Evolutionary conservation across 1,140 invertebrate species (phyloP), one percentile per base, ranked within the genome.

Genomic region (Apis florea): DNA sequence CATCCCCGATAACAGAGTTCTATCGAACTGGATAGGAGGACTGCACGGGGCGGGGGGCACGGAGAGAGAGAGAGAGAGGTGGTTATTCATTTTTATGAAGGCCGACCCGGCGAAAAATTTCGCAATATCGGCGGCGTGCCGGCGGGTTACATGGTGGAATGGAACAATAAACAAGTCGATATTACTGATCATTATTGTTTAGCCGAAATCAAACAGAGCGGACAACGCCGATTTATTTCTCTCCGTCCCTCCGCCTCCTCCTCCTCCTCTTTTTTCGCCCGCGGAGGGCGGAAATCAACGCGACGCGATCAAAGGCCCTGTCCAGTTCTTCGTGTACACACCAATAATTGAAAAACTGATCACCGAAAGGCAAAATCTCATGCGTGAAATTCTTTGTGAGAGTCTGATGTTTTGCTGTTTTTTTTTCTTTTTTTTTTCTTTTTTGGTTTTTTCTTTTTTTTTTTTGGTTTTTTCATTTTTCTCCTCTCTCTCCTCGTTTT

Each of bases 261-360:
- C 17, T 26, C 3, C 8, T 1, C 8, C 24, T 9, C 24, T 53
- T 71, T 67, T 58, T 21, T 21, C 31, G 19, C 8, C 51, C 54
- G 24, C 49, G 24, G n/a, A 70, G 40, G 13, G 67, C 68, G 63
- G 67, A 78, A 83, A 83, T 83, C 81, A 81, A 67, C 69, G 53
- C 53, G 77, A 74, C 79, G 40, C 79, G 78, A 82, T 84, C 83
- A 84, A 84, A 82, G 79, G 83, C 83, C 63, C 24, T 13, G 40
- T 15, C 61, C 61, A 4, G 64, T 66, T 76, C 78, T 75, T 75
- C 78, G 61, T 63, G 58, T 68, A 70, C 68, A 61, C 64, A 12
- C 51, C 83, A 68, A 82, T 84, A 81, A 84, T 84, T 84, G 78
- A 82, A 84, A 83, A 82, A 82, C 79, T 82, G 71, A 82, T 84